Conservation (phyloP, 2,797 vertebrate genomes). For the Orientallactaga sibirica region DNA sequence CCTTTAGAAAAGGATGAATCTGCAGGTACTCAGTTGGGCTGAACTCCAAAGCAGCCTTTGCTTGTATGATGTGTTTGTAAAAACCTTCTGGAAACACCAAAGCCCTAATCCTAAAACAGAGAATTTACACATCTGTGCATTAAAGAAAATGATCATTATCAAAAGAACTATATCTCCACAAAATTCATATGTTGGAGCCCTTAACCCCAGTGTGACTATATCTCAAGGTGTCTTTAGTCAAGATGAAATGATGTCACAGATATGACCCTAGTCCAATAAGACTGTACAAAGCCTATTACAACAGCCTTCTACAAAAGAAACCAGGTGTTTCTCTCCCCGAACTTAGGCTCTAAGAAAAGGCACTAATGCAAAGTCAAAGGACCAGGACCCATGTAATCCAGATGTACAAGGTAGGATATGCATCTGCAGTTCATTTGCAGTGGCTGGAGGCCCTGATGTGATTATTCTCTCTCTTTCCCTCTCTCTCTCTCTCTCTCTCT, state of each 20-base stretch:
- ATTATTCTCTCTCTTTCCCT: too few species aligned
- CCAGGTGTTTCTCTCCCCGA: not conserved
- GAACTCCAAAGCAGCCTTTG: not conserved
- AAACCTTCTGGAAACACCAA: not conserved
- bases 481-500: too few species aligned
- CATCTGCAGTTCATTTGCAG: too few species aligned
- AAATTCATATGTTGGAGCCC: not conserved
- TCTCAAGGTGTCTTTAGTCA: not conserved
- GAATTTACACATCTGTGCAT: not conserved
- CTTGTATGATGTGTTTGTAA: not conserved
- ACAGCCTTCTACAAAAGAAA: too few species aligned
- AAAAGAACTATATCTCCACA: not conserved
- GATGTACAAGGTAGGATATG: too few species aligned
- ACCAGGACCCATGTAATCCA: too few species aligned
- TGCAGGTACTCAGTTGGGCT: not conserved
- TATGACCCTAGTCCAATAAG: not conserved
- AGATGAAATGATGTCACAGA: not conserved
- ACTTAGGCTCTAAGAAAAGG: not conserved
- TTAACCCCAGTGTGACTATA: not conserved
- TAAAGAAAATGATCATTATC: not conserved
- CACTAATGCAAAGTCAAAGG: too few species aligned
- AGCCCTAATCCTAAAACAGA: not conserved
- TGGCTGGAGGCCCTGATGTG: too few species aligned
- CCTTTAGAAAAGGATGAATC: not conserved
- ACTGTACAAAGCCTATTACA: too few species aligned